A percentile compares a stretch with the other conserved stretches of the same genome.
These are phyloP conservation scores for Perithous albicinctus DNA, from an alignment of 2,888 invertebrate genomes.

Conservation along the genomic window DNA sequence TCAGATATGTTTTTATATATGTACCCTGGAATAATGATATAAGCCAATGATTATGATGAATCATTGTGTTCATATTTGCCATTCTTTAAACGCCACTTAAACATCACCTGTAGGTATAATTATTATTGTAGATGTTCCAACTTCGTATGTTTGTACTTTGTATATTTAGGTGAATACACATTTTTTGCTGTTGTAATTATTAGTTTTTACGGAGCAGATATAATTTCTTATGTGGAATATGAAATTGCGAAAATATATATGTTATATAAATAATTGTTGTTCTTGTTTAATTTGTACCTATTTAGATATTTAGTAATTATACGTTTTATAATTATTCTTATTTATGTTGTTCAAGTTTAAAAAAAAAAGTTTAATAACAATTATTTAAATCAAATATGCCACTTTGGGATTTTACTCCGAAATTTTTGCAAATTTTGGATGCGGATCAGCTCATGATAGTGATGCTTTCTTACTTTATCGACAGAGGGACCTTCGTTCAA, in stretches of 20 bases:
- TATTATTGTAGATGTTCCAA: background rate
- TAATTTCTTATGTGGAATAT: conserved; percentile 9
- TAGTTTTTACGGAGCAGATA: background rate
- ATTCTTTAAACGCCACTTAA: background rate
- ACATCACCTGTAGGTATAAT: conserved; percentile 17
- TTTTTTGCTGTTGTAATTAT: background rate
- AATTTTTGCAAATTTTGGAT: too few species aligned
- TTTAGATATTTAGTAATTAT: too few species aligned
- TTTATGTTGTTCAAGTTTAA: too few species aligned
- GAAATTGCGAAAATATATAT: conserved; percentile 2
- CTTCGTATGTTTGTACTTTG: conserved; percentile 24
- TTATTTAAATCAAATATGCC: too few species aligned
- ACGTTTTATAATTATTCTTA: too few species aligned
- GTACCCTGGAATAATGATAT: too few species aligned
- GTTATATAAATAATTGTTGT: background rate
- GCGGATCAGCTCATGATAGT: too few species aligned
- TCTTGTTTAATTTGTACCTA: too few species aligned
- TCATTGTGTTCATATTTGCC: background rate
- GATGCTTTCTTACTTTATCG: too few species aligned
- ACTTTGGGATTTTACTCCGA: too few species aligned
- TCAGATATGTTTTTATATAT: background rate
- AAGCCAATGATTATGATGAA: background rate
- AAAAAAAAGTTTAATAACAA: too few species aligned
- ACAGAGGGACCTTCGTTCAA: too few species aligned
- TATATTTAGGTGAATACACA: conserved; percentile 10